phyloP scores from a whole-genome alignment of 2,888 invertebrate genomes.

The Drosophila anceps region DNA sequence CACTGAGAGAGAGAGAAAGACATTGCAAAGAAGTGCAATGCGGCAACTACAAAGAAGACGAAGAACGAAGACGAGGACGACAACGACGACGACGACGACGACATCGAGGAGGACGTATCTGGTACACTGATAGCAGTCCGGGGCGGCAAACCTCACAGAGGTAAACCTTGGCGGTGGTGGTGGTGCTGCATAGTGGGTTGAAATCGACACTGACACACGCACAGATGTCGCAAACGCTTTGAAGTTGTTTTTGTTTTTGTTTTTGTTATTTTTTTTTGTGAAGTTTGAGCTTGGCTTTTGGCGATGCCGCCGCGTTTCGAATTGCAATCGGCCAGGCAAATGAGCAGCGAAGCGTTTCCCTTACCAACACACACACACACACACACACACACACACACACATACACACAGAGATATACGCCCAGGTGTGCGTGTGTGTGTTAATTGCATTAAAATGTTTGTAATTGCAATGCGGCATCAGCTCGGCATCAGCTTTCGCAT shows the following conservation, averaged over 20 bases:
- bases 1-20: background rate
- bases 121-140: constrained; percentile 69
- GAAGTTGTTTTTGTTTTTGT: constrained; percentile 33
- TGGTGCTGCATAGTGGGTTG: constrained; percentile 57
- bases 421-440: constrained; percentile 75
- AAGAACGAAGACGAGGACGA: constrained; percentile 39
- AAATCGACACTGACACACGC: constrained; percentile 68
- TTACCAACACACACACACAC: constrained; percentile 2
- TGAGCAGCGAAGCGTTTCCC: constrained; percentile 59
- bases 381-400: background rate
- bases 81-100: constrained; percentile 51
- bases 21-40: constrained; percentile 45
- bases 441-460: constrained; percentile 85
- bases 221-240: constrained; percentile 55
- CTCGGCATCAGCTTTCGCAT: constrained; percentile 23
- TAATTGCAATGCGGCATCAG: constrained; percentile 73
- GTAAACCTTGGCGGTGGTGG: constrained; percentile 16
- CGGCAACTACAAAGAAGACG: constrained; percentile 72
- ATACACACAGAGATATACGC: background rate
- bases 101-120: constrained; percentile 65
- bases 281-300: constrained; percentile 62
- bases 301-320: constrained; percentile 69
- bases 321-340: constrained; percentile 75
- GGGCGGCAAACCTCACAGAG: constrained; percentile 73
- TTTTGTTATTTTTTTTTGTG: constrained; percentile 27